Base-by-base conservation (phyloP, 1,140 invertebrate genomes). In the Drosophila ogumai region DNA sequence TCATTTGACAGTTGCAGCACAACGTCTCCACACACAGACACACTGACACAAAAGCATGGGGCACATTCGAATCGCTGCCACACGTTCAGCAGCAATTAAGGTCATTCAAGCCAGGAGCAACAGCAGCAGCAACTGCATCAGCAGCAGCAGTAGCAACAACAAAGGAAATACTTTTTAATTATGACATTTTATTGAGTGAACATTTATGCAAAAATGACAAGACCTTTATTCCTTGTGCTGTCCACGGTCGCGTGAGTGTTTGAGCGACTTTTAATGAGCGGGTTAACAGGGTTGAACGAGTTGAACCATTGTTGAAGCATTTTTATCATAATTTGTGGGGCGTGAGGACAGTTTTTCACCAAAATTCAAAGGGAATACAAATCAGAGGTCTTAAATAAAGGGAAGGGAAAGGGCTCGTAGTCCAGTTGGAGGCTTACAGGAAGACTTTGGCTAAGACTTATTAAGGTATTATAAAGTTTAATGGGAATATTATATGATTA, bases 141-240 rank as follows among this genome's bases (percentile, higher is more conserved):
- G 58, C 74, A 41, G n/a, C 60, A 46, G 19, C 60, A 41, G 32
- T 56, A 74, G 41, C 68, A 50, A 47, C 59, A 85, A 64, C 68
- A 58, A 54, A 74, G 63, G 67, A 87, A 85, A 81, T 88, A 75
- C 79, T 85, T 81, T 88, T 90, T 87, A 87, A 87, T 87, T 88
- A 87, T 87, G 84, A 84, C 82, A 84, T 87, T 88, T 87, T 87
- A 87, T 87, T 88, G 84, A 87, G 76, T 87, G 84, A 88, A 68
- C 80, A 88, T 81, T 90, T 80, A 90, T 81, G 77, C 77, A 64
- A 60, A 78, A 80, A 76, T 69, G 75, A 69, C 75, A 85, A 81
- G 59, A 73, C 34, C 47, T 44, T 76, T 67, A 67, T 69, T 52
- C 47, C 44, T 76, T 47, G 25, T 47, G 41, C 54, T 57, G 22